Conservation (phyloP, 2,888 invertebrate genomes). For the Theretra japonica region DNA sequence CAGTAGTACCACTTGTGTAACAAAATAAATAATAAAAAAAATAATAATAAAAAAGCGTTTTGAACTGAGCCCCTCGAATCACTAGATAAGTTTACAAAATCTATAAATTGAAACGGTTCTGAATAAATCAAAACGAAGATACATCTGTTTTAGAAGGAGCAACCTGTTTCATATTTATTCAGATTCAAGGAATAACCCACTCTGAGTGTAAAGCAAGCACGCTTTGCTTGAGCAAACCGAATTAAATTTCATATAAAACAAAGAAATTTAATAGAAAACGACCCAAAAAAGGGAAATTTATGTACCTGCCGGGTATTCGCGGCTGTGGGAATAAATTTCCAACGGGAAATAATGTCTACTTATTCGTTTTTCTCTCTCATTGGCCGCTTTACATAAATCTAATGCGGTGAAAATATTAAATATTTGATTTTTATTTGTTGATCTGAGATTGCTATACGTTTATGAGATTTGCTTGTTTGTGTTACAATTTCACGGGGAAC, state of each 20-base stretch:
- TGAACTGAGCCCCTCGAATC: background rate
- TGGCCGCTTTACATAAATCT: conserved; percentile 32
- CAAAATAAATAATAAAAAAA: no score
- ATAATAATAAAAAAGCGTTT: background rate
- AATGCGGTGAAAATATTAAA: conserved; percentile 25
- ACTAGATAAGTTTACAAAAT: background rate
- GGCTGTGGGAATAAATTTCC: conserved; percentile 51
- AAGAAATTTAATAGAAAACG: conserved; percentile 50
- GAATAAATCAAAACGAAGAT: background rate
- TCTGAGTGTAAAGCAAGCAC: conserved; percentile 13
- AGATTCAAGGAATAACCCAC: conserved; percentile 13
- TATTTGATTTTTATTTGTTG: conserved; percentile 25
- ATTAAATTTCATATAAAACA: conserved; percentile 34
- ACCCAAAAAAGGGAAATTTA: conserved; percentile 55
- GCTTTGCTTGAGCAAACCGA: conserved; percentile 19
- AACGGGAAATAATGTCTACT: conserved; percentile 33
- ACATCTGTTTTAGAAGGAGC: conserved; percentile 11
- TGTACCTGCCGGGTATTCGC: conserved; percentile 53
- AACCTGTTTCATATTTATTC: conserved; percentile 18
- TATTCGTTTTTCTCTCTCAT: conserved; percentile 34
- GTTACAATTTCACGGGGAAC: conserved; percentile 5
- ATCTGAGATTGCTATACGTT: background rate
- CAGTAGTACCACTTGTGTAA: no score
- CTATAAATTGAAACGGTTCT: background rate
- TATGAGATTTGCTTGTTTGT: conserved; percentile 21